Base-by-base conservation (phyloP, 2,113 vertebrate species). In the Podarcis cretensis region DNA sequence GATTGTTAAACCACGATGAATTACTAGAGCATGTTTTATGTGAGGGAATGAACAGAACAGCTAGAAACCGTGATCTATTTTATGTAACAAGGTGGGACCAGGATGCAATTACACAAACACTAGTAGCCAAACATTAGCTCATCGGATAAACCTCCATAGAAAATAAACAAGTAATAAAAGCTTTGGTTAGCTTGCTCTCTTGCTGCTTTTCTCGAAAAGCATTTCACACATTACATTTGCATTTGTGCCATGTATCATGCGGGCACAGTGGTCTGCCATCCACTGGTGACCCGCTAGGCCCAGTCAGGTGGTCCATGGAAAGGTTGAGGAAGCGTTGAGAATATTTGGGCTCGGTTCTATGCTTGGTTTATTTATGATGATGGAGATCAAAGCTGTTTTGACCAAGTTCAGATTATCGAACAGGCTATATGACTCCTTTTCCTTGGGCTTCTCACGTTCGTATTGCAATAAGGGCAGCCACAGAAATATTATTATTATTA, bases 121-220 rank as follows among this genome's bases (percentile, higher is more conserved):
- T 81, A 91, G 83, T 95, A 90, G 90, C 91, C 89, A 94, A 95
- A 90, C 89, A 93, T 91, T 91, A 94, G 71, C 89, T 95, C 87
- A 94, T 91, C 77, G 83, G 86, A 86, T 84, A 94, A 92, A 84
- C 77, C 83, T 54, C n/a, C 92, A 87, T 71, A 81, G 68, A 84
- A 92, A 89, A 89, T 90, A 86, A 94, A 92, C 88, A 93, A 71
- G 73, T 37, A 59, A 73, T 78, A 84, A 79, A 6, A 37, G 6
- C 57, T 77, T 48, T 75, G 18, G 48, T 13, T 68, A 87, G 75
- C 12, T 57, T 23, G 13, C 5, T 35, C 40, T 30, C 71, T 27
- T 7, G 23, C 9, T 69, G 65, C 14, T 27, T 82, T 83, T 83
- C 54, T 40, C 7, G 30, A 66, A 66, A 32, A 20, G 25, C 59